Conservation (phyloP, 1,140 invertebrate genomes). For the Hyposmocoma kahamanoa region DNA sequence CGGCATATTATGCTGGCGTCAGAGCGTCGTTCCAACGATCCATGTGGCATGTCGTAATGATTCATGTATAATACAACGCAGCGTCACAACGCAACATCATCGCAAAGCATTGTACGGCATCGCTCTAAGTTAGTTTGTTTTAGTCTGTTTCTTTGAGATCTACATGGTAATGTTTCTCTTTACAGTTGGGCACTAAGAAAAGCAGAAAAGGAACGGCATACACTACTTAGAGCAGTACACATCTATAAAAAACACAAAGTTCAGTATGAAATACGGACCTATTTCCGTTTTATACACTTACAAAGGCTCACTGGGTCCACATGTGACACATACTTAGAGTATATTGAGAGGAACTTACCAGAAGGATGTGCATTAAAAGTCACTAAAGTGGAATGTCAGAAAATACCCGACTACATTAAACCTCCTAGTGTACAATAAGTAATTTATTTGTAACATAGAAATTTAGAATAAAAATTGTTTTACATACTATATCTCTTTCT, state of each 20-base stretch:
- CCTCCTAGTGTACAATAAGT: constrained; percentile 38
- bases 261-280: constrained; percentile 97
- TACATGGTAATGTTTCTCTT: too few relatives aligned
- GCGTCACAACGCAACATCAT: too few relatives aligned
- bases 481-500: background rate
- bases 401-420: constrained; percentile 73
- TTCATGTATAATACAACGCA: too few relatives aligned
- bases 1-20: too few relatives aligned
- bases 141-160: too few relatives aligned
- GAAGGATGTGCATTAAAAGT: constrained; percentile 98
- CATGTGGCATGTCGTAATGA: too few relatives aligned
- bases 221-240: constrained; percentile 90
- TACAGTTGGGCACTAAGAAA: constrained; percentile 82
- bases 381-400: constrained; percentile 83
- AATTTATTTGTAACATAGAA: background rate
- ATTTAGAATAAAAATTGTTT: background rate
- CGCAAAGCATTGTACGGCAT: too few relatives aligned
- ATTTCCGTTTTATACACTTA: constrained; percentile 90
- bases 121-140: too few relatives aligned
- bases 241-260: constrained; percentile 96
- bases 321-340: constrained; percentile 96
- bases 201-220: constrained; percentile 83
- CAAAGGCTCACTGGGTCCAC: constrained; percentile 94
- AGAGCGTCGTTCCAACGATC: too few relatives aligned
- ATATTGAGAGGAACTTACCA: constrained; percentile 96